phyloP scores from a whole-genome alignment of 2,113 vertebrate genomes.

The Rhinopithecus roxellana region DNA sequence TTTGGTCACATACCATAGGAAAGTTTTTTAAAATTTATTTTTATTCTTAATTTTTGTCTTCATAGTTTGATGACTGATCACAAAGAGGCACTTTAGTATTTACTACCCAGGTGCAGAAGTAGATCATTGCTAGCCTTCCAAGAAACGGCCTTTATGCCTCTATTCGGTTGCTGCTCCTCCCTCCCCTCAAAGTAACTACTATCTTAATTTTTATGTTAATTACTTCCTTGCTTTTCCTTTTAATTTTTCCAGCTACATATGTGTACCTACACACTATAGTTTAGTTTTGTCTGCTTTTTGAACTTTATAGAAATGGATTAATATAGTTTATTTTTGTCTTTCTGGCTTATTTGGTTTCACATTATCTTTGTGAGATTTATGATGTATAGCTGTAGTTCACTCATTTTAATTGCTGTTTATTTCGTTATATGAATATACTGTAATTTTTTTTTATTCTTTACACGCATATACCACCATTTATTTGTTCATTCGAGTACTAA shows the following conservation, averaged over 20 bases:
- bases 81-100: neutral
- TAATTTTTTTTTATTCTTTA: slow-evolving; percentile 46
- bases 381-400: slow-evolving; percentile 14
- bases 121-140: neutral
- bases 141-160: neutral
- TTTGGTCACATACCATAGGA: neutral
- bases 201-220: neutral
- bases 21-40: neutral
- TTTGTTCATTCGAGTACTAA: slow-evolving; percentile 57
- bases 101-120: neutral
- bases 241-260: neutral
- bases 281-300: neutral
- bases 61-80: neutral
- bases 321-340: neutral
- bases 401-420: slow-evolving; percentile 54
- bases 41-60: slow-evolving; percentile 4
- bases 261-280: neutral
- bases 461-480: slow-evolving; percentile 35
- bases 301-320: neutral
- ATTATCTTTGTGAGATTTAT: slow-evolving; percentile 29
- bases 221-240: neutral
- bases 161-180: neutral
- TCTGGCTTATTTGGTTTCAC: slow-evolving; percentile 21
- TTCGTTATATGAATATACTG: slow-evolving; percentile 20
- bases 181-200: neutral